Evolutionary conservation across 2,797 vertebrate genomes (phyloP).

Genomic region (Sitta carolinensis): DNA sequence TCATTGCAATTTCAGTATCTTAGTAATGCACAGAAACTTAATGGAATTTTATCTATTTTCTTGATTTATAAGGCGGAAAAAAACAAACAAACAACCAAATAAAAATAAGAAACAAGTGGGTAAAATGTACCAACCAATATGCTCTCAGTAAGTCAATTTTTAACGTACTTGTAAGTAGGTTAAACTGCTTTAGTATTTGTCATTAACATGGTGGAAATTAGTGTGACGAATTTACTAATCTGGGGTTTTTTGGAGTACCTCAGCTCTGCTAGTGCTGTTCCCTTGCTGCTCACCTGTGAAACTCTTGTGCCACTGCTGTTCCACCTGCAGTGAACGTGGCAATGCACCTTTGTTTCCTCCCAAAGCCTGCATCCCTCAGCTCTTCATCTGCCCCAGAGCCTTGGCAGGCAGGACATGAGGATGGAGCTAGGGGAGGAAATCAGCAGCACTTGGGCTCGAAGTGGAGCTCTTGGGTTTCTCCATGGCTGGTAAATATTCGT

Average conservation of each 20-base stretch:
- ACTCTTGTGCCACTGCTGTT: not conserved
- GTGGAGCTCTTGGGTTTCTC: not conserved
- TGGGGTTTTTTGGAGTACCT: not conserved
- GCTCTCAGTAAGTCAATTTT: not conserved
- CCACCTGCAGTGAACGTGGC: fast-evolving
- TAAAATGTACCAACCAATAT: not conserved
- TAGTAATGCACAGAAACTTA: not conserved
- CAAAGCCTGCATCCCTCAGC: not conserved
- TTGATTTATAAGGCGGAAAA: not conserved
- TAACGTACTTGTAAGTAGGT: not conserved
- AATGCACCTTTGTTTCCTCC: not conserved
- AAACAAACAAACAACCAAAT: not conserved
- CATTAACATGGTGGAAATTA: not conserved
- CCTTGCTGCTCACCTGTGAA: not conserved
- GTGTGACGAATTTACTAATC: not conserved
- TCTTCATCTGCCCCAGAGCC: not conserved
- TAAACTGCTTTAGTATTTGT: not conserved
- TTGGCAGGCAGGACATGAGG: not conserved
- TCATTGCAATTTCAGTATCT: not conserved
- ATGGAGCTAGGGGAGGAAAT: not conserved
- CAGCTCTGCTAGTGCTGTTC: not conserved
- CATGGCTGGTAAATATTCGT: not conserved
- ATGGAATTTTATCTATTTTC: not conserved
- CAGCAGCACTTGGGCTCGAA: not conserved
- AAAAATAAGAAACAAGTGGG: not conserved